Conservation (phyloP, 2,888 invertebrate genomes). For the Litoditis marina region DNA sequence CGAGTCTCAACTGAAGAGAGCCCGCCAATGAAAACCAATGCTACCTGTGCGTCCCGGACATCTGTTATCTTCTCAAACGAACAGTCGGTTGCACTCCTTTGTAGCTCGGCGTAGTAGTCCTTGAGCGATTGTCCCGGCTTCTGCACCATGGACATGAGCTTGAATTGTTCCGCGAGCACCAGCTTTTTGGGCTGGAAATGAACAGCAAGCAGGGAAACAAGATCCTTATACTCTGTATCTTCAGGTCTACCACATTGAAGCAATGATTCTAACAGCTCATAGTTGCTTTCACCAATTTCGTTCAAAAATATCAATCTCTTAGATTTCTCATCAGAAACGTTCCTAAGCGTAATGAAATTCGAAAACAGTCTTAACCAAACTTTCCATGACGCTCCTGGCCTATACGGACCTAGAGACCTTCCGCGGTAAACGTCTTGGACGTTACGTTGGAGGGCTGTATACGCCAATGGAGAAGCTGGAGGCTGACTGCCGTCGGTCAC, state of each 20-base stretch:
- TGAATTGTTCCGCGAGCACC: not conserved
- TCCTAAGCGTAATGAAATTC: not conserved
- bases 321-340: not conserved
- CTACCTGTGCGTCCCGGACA: not conserved
- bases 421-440: not conserved
- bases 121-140: not conserved
- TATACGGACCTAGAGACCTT: not conserved
- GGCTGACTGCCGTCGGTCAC: too few species aligned
- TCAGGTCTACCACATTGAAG: not conserved
- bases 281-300: conserved; percentile 5
- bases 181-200: not conserved
- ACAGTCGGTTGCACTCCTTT: not conserved
- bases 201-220: fast-evolving
- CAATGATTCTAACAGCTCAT: not conserved
- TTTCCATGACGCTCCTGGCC: not conserved
- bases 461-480: too few species aligned
- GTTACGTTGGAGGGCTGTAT: too few species aligned
- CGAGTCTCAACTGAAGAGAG: not conserved
- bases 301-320: not conserved
- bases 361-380: not conserved
- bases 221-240: not conserved
- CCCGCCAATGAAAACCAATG: not conserved
- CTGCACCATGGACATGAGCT: not conserved
- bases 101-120: not conserved
- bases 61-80: not conserved